Percentiles rank a stretch among this genome's conserved stretches.
Evolutionary conservation across 2,888 invertebrate genomes (phyloP).

Genomic region (Cephus pygmeus): DNA sequence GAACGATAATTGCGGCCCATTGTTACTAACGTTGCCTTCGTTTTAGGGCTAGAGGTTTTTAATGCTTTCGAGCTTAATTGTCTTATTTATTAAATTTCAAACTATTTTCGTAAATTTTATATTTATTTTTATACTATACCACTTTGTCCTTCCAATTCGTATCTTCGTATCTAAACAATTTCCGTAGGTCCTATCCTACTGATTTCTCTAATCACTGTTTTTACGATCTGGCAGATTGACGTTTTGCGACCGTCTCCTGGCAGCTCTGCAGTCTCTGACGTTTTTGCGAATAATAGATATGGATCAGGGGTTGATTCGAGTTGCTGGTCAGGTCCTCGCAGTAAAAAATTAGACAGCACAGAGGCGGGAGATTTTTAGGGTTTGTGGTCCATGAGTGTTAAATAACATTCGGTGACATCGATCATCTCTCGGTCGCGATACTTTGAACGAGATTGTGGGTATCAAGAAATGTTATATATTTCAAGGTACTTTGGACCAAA

Average conservation of each 20-base stretch:
- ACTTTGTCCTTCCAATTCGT: not conserved
- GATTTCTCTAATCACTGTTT: not conserved
- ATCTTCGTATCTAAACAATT: not conserved
- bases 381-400: constrained; percentile 1
- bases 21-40: not conserved
- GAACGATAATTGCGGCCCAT: not conserved
- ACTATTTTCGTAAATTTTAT: not conserved
- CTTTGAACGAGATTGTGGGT: not conserved
- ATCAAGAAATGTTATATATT: not conserved
- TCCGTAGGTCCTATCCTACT: not conserved
- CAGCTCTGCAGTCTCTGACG: not conserved
- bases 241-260: not conserved
- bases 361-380: not conserved
- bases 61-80: not conserved
- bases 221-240: not conserved
- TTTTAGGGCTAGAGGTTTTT: not conserved
- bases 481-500: not conserved
- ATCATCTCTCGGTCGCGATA: not conserved
- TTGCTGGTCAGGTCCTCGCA: not conserved
- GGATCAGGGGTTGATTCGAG: not conserved
- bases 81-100: not conserved
- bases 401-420: constrained; percentile 7
- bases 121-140: not conserved
- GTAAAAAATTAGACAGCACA: not conserved
- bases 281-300: not conserved